Base-by-base conservation (phyloP, 2,888 invertebrate species). In the Sympetrum striolatum region DNA sequence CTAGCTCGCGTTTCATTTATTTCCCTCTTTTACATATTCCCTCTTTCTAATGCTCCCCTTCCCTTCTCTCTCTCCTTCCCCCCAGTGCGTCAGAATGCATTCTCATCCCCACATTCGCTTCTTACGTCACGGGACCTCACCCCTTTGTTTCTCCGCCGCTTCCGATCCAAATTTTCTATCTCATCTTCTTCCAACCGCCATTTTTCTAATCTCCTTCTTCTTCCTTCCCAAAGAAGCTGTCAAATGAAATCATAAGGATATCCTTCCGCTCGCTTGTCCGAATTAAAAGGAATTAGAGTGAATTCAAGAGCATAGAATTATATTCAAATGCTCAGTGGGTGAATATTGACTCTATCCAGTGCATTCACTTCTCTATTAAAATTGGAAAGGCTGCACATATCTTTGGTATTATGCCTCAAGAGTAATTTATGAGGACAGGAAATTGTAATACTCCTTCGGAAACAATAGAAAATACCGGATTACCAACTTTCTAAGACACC, bases 151-250 rank as follows among this genome's bases (percentile, higher is more conserved):
- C 25, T 64, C 60, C 60, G 22, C 53, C 25, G n/a, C 82, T 82
- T 58, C 82, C 60, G 86, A 60, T 86, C 86, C 53, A 82, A 82
- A 18, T 86, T 86, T 86, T 86, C 86, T 60, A 60, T 37, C 35
- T 58, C 82, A 58, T 58, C 86, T 73, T 73, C 73, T 10, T 73
- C 25, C 18, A 25, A 73, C 73, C 73, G 25, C 31, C 73, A 25
- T 25, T 25, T 73, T 31, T 73, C 25, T 25, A 73, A 73, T 73
- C 73, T 14, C 31, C 31, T 31, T 73, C 73, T 31, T 31, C 73
- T 31, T 73, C 31, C 73, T 73, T 73, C 73, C 73, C 4, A 18
- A 25, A 73, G 25, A 14, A 25, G 73, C 25, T 25, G 73, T 31
- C 25, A 3, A 14, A 8, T 25, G 64, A 64, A 64, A 53, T 18